phyloP scores from a whole-genome alignment of 2,113 vertebrate genomes.

The Melanocharis versteri region DNA sequence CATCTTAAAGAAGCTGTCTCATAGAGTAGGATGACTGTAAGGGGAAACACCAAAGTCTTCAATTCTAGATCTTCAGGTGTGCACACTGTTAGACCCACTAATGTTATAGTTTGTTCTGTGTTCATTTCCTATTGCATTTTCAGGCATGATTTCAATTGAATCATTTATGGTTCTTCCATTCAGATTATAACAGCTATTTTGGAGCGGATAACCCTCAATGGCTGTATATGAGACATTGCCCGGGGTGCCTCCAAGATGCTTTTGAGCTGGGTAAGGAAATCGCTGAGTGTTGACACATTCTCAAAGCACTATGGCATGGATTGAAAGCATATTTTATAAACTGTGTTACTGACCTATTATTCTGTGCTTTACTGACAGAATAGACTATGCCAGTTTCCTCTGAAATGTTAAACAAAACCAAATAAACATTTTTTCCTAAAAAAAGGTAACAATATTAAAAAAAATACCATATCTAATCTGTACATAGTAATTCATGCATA shows the following conservation, averaged over 20 bases:
- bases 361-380: background rate
- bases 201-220: constrained; percentile 64
- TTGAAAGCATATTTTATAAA: background rate
- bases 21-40: background rate
- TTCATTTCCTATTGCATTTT: constrained; percentile 51
- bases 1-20: background rate
- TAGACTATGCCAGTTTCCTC: background rate
- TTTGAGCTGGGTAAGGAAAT: constrained; percentile 66
- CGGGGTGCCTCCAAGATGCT: constrained; percentile 61
- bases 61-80: background rate
- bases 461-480: background rate
- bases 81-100: background rate
- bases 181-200: constrained; percentile 65
- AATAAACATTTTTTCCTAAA: background rate
- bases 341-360: background rate
- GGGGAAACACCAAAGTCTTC: background rate
- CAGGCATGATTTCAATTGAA: constrained; percentile 58
- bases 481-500: background rate
- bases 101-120: constrained; percentile 37
- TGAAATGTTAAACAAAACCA: background rate
- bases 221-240: constrained; percentile 62
- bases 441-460: background rate
- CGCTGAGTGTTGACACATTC: constrained; percentile 44
- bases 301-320: constrained; percentile 56
- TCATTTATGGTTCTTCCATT: constrained; percentile 68